Evolutionary conservation across 2,888 invertebrate species (phyloP), one percentile per base, ranked within the genome.

Genomic region (Stomorhina lunata): DNA sequence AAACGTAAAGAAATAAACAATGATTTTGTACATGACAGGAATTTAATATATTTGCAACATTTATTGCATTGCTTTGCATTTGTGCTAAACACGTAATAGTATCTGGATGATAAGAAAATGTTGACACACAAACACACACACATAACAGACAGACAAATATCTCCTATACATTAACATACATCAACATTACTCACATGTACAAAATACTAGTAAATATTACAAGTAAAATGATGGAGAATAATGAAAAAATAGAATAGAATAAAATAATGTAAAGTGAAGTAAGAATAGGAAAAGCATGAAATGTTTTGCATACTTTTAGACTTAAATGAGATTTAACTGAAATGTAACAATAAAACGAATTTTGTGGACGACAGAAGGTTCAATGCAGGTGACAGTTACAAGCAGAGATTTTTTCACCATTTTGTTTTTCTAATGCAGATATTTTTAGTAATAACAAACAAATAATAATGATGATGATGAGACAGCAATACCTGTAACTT

Each of bases 21-120:
- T 77, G 81, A 80, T 77, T 80, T 80, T 87, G 88, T 85, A 86
- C 86, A 86, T 86, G 88, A 88, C 88, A 88, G 88, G 83, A 85
- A 85, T 85, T 86, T 87, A 86, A 87, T 88, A 86, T 85, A 86
- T 88, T 82, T 82, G 79, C 82, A 82, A 82, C 82, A 82, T 82
- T 82, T 82, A 82, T 82, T 82, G 82, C 82, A 82, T 82, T 71
- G 79, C 75, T 82, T 79, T 82, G 78, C 69, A 76, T 82, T 76
- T 72, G 66, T 59, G 43, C 72, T 73, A 73, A 80, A 66, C 73
- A 80, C 79, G 72, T 80, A 78, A 65, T 22, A 71, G 78, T 55
- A 72, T 43, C 59, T 72, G 57, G 40, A 79, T 66, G 72, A 79
- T 48, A 66, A 57, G 15, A 72, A 59, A 63, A 34, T 27, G 37